Evolutionary conservation across 2,888 invertebrate species (phyloP), one percentile per base, ranked within the genome.

Genomic region (Lingula anatina): DNA sequence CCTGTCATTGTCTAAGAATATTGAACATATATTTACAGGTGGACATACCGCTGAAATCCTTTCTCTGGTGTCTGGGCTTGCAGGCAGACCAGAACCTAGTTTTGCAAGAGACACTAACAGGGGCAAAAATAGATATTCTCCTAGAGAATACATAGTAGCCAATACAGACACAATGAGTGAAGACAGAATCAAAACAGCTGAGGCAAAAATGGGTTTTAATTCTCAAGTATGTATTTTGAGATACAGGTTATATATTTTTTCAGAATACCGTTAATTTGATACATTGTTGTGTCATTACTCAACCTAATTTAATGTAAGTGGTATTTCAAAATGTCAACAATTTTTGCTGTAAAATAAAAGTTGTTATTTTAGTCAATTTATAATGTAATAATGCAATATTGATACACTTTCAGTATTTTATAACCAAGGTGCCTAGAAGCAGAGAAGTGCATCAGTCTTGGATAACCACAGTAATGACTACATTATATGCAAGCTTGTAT

Each of bases 1-100:
- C n/a, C n/a, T n/a, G n/a, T n/a, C n/a, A n/a, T n/a, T n/a, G n/a
- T n/a, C n/a, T n/a, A n/a, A n/a, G n/a, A n/a, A 31, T 31, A 12
- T 9, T 15, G 15, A 31, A 31, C 31, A 31, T 31, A 15, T 31
- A 31, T 15, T 31, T 31, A 12, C 88, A 58, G 93, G 92, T 49
- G 93, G 93, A 0, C 97, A 99, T 73, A 97, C 97, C 0, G 86
- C 88, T n/a, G 97, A 99, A 82, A 87, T 99, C 82, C 73, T 95
- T 44, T 82, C 85, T 55, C 80, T 96, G 38, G 74, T 88, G 5
- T 79, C 82, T 57, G 80, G 81, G 26, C 71, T 95, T 40, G 64
- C 66, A 15, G 41, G 37, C n/a, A n/a, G n/a, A n/a, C n/a, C n/a
- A n/a, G n/a, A n/a, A n/a, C n/a, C n/a, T n/a, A n/a, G n/a, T n/a